Percentiles rank a stretch among this genome's conserved stretches.
These are phyloP conservation scores for Periophthalmus magnuspinnatus DNA, from an alignment of 2,797 vertebrate species.

Conservation along the genomic window DNA sequence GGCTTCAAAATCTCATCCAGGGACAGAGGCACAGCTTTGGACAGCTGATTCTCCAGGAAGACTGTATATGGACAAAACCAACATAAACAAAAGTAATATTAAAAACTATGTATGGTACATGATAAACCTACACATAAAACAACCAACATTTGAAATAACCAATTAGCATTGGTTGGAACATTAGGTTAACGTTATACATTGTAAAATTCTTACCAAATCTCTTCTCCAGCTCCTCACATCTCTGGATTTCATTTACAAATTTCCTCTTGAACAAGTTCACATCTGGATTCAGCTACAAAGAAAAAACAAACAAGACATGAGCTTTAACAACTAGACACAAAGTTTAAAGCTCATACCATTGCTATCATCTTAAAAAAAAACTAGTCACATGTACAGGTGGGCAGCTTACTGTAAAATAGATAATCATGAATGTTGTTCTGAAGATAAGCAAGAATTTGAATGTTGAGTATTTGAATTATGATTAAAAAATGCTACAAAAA, in stretches of 20 bases:
- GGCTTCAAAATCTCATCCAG: neutral
- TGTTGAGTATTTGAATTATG: too few species aligned
- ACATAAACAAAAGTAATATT: neutral
- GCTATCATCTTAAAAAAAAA: neutral
- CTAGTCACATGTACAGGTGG: too few species aligned
- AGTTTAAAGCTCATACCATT: neutral
- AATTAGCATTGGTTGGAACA: too few species aligned
- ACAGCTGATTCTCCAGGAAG: slow-evolving; percentile 9
- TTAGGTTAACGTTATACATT: too few species aligned
- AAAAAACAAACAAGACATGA: neutral
- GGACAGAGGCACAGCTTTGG: neutral
- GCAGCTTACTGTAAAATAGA: too few species aligned
- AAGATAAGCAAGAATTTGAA: too few species aligned
- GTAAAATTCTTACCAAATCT: slow-evolving; percentile 78
- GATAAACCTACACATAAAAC: neutral
- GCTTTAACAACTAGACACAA: neutral
- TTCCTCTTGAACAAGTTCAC: slow-evolving; percentile 77
- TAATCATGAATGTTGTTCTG: too few species aligned
- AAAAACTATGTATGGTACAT: neutral
- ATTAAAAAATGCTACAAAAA: too few species aligned
- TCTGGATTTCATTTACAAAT: slow-evolving; percentile 82
- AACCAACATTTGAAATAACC: too few species aligned
- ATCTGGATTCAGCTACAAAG: slow-evolving; percentile 1
- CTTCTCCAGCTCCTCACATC: slow-evolving; percentile 88
- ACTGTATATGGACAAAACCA: neutral